Conservation (phyloP, 2,113 vertebrate species). For the Promerops cafer region DNA sequence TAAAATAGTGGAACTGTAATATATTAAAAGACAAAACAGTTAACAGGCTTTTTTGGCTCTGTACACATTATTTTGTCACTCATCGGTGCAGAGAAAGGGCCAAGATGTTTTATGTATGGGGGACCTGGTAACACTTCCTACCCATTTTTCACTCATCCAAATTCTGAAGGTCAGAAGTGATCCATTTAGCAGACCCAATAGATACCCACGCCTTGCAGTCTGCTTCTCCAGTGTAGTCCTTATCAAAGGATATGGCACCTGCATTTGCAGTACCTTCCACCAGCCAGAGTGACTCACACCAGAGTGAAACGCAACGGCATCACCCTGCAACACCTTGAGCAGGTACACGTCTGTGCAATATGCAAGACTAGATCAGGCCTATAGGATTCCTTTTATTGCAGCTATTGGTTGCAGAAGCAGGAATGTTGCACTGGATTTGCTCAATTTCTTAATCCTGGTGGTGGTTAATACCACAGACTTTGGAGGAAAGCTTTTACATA, state of each 20-base stretch:
- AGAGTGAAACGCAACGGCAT: not conserved
- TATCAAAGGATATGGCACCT: not conserved
- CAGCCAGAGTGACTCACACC: not conserved
- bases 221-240: not conserved
- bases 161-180: not conserved
- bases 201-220: not conserved
- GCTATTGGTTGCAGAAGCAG: not conserved
- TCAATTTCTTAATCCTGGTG: not conserved
- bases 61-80: not conserved
- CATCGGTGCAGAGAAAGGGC: not conserved
- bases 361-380: not conserved
- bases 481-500: not conserved
- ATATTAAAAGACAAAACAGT: not conserved
- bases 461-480: not conserved
- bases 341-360: not conserved
- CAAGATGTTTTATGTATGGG: not conserved
- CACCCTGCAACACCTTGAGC: not conserved
- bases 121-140: not conserved
- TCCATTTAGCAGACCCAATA: not conserved
- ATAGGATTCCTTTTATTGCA: not conserved
- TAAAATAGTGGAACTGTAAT: not conserved
- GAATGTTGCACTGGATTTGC: not conserved
- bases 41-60: not conserved
- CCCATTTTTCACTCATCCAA: not conserved
- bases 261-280: not conserved